phyloP scores from a whole-genome alignment of 2,888 invertebrate species.

The Balanococcus diminutus region DNA sequence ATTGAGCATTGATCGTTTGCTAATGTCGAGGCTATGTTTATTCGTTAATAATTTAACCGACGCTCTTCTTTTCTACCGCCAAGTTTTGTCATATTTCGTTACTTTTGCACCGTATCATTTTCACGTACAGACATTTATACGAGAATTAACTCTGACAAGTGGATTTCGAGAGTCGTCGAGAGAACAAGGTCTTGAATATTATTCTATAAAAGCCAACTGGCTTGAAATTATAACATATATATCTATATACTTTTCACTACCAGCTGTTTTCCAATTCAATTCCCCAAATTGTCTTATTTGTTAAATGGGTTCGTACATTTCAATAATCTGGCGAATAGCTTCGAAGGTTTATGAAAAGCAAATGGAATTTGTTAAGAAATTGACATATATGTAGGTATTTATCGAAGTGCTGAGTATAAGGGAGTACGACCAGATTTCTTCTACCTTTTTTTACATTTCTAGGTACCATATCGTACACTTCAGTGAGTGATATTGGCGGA shows the following conservation, averaged over 20 bases:
- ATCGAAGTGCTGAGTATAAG: too few relatives aligned
- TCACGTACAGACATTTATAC: neutral
- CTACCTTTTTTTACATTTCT: too few relatives aligned
- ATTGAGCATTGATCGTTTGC: neutral
- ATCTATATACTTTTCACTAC: too few relatives aligned
- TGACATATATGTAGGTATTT: too few relatives aligned
- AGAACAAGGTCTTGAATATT: neutral
- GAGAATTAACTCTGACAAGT: neutral
- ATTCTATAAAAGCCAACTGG: neutral
- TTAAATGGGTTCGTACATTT: too few relatives aligned
- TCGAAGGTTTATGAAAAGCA: too few relatives aligned
- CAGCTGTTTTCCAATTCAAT: too few relatives aligned
- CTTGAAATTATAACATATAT: neutral
- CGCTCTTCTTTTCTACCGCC: neutral
- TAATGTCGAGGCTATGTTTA: neutral
- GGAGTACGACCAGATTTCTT: neutral
- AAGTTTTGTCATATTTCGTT: neutral
- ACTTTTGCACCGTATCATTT: neutral
- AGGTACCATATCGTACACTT: too few relatives aligned
- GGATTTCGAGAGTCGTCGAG: neutral
- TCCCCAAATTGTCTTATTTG: neutral
- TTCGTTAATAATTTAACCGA: neutral
- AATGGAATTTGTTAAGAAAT: neutral
- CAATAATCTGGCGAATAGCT: too few relatives aligned
- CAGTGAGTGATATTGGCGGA: neutral